Conservation (phyloP, 2,888 invertebrate genomes). For the Smittia aterrima region DNA sequence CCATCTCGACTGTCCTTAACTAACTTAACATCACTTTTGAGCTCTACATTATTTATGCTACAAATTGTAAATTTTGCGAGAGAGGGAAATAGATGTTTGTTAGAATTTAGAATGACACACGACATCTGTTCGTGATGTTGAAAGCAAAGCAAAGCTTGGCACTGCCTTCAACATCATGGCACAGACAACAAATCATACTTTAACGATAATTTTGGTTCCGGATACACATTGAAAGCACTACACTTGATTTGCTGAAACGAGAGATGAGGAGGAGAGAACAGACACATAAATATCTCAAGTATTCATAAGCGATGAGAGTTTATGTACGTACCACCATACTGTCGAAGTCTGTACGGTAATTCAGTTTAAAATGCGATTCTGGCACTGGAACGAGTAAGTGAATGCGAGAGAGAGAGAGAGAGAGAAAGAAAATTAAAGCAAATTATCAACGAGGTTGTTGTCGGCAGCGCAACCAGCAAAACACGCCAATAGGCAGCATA, state of each 20-base stretch:
- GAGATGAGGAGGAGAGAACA: no score
- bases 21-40: constrained; percentile 33
- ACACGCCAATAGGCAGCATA: neutral
- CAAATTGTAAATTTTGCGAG: neutral
- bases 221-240: constrained; percentile 41
- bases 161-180: neutral
- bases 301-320: no score
- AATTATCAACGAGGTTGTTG: neutral
- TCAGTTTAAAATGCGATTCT: constrained; percentile 40
- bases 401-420: neutral
- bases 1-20: constrained; percentile 46
- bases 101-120: neutral
- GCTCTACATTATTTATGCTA: constrained; percentile 38
- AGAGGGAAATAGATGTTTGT: neutral
- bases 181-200: constrained; percentile 32
- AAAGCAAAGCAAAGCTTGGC: neutral
- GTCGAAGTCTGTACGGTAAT: constrained; percentile 38
- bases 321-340: constrained; percentile 12
- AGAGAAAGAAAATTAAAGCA: neutral
- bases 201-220: constrained; percentile 40
- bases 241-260: constrained; percentile 31
- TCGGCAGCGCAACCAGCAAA: neutral
- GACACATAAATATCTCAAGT: no score
- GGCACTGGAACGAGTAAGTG: constrained; percentile 25
- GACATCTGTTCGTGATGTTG: neutral